These are phyloP conservation scores for Anorthoa munda DNA, from an alignment of 2,888 invertebrate species.

Conservation along the genomic window DNA sequence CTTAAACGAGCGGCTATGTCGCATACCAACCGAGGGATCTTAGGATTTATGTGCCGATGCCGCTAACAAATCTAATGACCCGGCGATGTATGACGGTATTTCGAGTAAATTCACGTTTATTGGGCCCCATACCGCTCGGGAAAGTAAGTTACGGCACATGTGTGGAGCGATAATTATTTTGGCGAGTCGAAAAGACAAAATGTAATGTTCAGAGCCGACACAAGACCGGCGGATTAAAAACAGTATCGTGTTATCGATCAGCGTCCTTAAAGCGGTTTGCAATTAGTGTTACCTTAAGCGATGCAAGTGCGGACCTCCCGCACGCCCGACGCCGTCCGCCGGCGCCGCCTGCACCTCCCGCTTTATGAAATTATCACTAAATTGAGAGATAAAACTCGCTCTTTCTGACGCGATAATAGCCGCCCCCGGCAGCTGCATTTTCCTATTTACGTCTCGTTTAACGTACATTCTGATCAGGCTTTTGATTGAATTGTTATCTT, in stretches of 20 bases:
- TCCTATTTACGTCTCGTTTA: conserved; percentile 82
- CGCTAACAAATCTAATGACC: conserved; percentile 69
- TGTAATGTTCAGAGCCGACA: conserved; percentile 78
- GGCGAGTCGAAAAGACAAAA: conserved; percentile 76
- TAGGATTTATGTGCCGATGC: conserved; percentile 69
- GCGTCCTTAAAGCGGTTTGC: conserved; percentile 84
- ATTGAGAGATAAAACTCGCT: conserved; percentile 87
- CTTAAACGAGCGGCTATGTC: conserved; percentile 79
- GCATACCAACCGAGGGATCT: conserved; percentile 79
- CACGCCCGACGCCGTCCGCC: conserved; percentile 70
- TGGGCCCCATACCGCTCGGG: conserved; percentile 51
- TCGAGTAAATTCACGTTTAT: conserved; percentile 58
- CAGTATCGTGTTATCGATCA: conserved; percentile 88
- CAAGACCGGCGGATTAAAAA: conserved; percentile 83
- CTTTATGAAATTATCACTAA: conserved; percentile 87
- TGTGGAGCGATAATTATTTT: conserved; percentile 69
- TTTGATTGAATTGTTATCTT: conserved; percentile 64
- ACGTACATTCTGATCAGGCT: conserved; percentile 60
- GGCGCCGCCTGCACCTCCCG: conserved; percentile 76
- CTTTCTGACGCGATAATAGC: conserved; percentile 85
- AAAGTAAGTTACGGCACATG: conserved; percentile 59
- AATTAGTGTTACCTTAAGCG: conserved; percentile 83
- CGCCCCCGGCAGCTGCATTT: conserved; percentile 75
- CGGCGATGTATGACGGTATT: conserved; percentile 55
- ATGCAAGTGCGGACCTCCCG: conserved; percentile 82